A percentile compares a stretch with the other conserved stretches of the same genome.
phyloP scores from a whole-genome alignment of 2,113 vertebrate genomes.

The Rhinichthys klamathensis region DNA sequence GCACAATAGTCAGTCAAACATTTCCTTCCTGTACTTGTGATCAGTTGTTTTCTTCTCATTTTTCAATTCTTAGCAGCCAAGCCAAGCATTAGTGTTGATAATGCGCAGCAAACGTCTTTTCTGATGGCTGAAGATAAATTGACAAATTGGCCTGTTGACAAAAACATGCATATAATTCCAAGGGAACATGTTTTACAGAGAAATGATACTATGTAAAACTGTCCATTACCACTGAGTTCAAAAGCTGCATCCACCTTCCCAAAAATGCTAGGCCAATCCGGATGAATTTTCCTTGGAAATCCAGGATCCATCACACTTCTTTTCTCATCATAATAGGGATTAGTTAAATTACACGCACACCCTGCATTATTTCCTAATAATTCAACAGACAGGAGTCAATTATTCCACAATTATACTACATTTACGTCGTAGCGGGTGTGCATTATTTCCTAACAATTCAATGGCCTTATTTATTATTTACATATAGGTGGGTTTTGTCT shows the following conservation, averaged over 20 bases:
- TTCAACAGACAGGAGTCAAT: too few relatives aligned
- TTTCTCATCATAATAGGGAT: slow-evolving; percentile 61
- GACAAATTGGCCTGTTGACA: slow-evolving; percentile 62
- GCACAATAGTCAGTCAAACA: background rate
- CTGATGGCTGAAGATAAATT: slow-evolving; percentile 58
- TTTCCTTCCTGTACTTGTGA: slow-evolving; percentile 2
- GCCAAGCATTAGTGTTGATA: slow-evolving; percentile 65
- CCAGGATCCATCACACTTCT: slow-evolving; percentile 56
- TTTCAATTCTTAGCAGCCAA: slow-evolving; percentile 53
- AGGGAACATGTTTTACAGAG: background rate
- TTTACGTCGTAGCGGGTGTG: too few relatives aligned
- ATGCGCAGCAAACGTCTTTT: slow-evolving; percentile 53
- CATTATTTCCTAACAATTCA: too few relatives aligned
- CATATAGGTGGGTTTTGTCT: background rate
- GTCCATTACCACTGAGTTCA: slow-evolving; percentile 57
- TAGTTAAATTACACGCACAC: too few relatives aligned
- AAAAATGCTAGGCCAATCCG: slow-evolving; percentile 60
- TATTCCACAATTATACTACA: too few relatives aligned
- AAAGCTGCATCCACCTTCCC: slow-evolving; percentile 63
- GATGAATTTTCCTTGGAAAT: slow-evolving; percentile 63
- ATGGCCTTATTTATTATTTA: too few relatives aligned
- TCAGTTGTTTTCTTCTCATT: background rate
- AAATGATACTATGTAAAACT: background rate
- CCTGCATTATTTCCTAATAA: too few relatives aligned
- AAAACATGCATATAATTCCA: slow-evolving; percentile 25